phyloP scores from a whole-genome alignment of 2,797 vertebrate species.

The Synaphobranchus kaupii region DNA sequence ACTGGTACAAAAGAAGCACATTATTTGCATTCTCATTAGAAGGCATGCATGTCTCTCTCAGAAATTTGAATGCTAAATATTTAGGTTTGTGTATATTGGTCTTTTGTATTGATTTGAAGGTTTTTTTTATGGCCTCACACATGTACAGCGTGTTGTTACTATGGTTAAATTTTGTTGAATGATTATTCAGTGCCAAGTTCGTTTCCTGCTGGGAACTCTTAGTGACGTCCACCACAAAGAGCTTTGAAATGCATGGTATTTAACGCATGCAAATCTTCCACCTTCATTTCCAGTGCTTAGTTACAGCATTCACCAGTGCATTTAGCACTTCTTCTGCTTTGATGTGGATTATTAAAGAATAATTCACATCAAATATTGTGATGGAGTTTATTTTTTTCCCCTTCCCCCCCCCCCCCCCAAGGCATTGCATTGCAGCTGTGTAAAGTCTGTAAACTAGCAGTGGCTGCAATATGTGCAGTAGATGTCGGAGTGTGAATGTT shows the following conservation, averaged over 20 bases:
- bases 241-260: not conserved
- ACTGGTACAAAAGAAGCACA: not conserved
- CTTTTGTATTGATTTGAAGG: slow-evolving; percentile 2
- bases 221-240: not conserved
- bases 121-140: not conserved
- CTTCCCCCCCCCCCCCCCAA: no score
- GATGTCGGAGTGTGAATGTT: not conserved
- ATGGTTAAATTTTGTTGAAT: not conserved
- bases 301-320: not conserved
- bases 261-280: slow-evolving; percentile 6
- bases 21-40: not conserved
- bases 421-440: not conserved
- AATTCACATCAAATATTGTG: not conserved
- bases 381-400: not conserved
- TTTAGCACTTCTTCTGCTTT: not conserved
- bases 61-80: slow-evolving; percentile 3
- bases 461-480: not conserved
- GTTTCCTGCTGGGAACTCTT: not conserved
- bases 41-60: no score
- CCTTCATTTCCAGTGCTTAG: not conserved
- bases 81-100: not conserved
- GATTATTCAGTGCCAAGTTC: not conserved
- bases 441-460: not conserved
- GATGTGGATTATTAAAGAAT: not conserved
- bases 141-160: not conserved